Conservation (phyloP, 37 sponge, comb jelly and placozoan species). For the Mnemiopsis leidyi region DNA sequence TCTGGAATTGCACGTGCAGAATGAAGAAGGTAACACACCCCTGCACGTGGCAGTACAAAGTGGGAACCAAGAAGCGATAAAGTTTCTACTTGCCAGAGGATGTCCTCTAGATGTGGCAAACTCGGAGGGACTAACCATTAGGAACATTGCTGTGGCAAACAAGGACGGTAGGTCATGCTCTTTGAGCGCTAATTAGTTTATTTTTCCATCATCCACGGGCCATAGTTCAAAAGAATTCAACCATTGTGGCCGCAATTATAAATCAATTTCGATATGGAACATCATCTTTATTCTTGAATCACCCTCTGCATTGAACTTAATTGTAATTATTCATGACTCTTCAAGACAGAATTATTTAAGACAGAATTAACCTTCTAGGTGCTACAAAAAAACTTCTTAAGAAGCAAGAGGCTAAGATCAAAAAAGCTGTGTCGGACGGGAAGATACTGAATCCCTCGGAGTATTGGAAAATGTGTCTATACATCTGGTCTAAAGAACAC, state of each 20-base stretch:
- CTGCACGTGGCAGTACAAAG: constrained; percentile 8
- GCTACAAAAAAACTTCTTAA: constrained; percentile 51
- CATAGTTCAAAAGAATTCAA: too few species aligned
- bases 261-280: too few species aligned
- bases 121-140: constrained; percentile 14
- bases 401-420: not conserved
- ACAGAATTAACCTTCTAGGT: too few species aligned
- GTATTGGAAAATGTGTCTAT: constrained; percentile 45
- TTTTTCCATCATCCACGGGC: too few species aligned
- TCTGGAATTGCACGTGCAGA: not conserved
- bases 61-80: constrained; percentile 37
- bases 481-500: constrained; percentile 54
- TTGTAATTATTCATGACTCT: too few species aligned
- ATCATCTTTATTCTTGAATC: too few species aligned
- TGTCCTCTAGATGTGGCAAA: constrained; percentile 31
- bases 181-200: too few species aligned
- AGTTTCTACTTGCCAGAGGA: constrained; percentile 41
- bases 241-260: too few species aligned
- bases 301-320: too few species aligned
- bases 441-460: not conserved
- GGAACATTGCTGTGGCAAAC: constrained; percentile 40
- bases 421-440: constrained; percentile 1
- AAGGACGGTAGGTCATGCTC: too few species aligned
- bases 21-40: constrained; percentile 28
- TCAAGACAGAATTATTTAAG: too few species aligned